These are phyloP conservation scores for Chaetophractus vellerosus DNA, from an alignment of 2,797 vertebrate species.

Conservation along the genomic window DNA sequence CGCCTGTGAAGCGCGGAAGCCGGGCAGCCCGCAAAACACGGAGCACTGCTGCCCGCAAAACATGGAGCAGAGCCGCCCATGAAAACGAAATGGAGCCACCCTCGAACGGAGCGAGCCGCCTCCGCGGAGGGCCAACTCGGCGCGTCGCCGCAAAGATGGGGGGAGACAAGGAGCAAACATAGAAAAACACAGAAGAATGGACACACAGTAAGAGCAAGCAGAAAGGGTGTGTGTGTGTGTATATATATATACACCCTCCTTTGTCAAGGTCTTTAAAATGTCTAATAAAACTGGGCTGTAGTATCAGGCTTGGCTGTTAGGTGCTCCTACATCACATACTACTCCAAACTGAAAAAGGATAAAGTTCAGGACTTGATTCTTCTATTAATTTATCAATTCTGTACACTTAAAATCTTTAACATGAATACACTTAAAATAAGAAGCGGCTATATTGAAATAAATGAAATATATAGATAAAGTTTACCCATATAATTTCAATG, in stretches of 20 bases:
- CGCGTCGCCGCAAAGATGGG: too few relatives aligned
- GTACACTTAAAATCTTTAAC: slow-evolving; percentile 11
- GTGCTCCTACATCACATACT: neutral
- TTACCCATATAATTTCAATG: neutral
- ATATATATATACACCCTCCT: neutral
- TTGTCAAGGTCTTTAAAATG: neutral
- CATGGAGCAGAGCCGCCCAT: too few relatives aligned
- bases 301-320: neutral
- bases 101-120: too few relatives aligned
- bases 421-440: slow-evolving; percentile 45
- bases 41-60: too few relatives aligned
- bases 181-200: too few relatives aligned
- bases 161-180: too few relatives aligned
- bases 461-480: neutral
- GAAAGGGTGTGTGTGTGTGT: too few relatives aligned
- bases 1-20: too few relatives aligned
- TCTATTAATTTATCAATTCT: slow-evolving; percentile 31
- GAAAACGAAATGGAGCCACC: too few relatives aligned
- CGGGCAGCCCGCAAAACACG: too few relatives aligned
- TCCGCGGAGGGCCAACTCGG: too few relatives aligned
- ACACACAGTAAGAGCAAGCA: too few relatives aligned
- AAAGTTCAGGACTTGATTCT: neutral
- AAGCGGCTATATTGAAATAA: slow-evolving; percentile 29
- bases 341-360: neutral
- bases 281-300: neutral